A percentile compares a stretch with the other conserved stretches of the same genome.
Evolutionary conservation across 1,140 invertebrate species (phyloP).

Genomic region (Sitophilus oryzae): DNA sequence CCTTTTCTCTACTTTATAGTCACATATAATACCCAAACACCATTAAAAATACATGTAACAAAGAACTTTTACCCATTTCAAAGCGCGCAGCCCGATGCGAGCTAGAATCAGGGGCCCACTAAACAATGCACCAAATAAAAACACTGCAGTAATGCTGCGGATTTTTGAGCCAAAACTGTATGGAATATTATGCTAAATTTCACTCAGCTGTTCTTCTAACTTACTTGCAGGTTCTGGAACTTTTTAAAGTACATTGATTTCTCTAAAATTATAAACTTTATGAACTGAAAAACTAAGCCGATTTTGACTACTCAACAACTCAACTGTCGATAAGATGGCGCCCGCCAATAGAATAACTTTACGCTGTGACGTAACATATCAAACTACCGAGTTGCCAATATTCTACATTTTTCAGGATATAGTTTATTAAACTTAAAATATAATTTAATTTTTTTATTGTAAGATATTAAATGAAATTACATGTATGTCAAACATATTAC

Average conservation of each 20-base stretch:
- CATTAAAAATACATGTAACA: constrained; percentile 7
- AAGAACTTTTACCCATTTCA: constrained; percentile 18
- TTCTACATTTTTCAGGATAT: constrained; percentile 1
- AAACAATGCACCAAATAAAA: constrained; percentile 28
- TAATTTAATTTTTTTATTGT: too few relatives aligned
- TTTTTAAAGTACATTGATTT: constrained; percentile 26
- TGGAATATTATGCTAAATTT: constrained; percentile 14
- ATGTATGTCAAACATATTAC: too few relatives aligned
- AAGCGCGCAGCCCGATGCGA: constrained; percentile 8
- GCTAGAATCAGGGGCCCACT: constrained; percentile 7
- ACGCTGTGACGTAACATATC: constrained; percentile 26
- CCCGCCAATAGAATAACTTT: constrained; percentile 30
- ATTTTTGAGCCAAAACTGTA: constrained; percentile 22
- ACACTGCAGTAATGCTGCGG: constrained; percentile 32
- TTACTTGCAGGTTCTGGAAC: constrained; percentile 18
- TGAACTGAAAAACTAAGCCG: constrained; percentile 29
- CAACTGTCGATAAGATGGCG: constrained; percentile 39
- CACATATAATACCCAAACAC: constrained; percentile 2
- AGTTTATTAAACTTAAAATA: too few relatives aligned
- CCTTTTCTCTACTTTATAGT: background rate
- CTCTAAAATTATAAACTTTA: constrained; percentile 31
- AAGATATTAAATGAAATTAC: too few relatives aligned
- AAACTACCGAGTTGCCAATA: constrained; percentile 4
- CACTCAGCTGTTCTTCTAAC: constrained; percentile 3
- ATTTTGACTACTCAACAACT: constrained; percentile 35